These are phyloP conservation scores for Arvicanthis niloticus DNA, from an alignment of 2,113 vertebrate species.

Conservation along the genomic window DNA sequence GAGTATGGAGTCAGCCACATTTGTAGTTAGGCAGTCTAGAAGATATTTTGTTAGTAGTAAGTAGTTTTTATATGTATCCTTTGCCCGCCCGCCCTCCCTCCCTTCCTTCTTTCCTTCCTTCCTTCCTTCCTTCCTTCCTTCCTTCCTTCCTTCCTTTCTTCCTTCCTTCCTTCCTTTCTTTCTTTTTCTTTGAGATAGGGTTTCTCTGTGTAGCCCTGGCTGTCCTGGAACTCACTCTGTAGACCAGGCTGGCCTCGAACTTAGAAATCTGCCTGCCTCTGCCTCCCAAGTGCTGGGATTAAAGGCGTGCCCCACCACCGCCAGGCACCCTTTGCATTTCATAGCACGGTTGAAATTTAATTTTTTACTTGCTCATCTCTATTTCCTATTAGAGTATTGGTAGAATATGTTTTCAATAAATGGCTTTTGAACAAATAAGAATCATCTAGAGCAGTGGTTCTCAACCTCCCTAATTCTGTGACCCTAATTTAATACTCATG, in stretches of 20 bases:
- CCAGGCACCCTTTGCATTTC: not conserved
- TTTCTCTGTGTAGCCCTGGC: too few species aligned
- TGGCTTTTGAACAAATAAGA: constrained; percentile 40
- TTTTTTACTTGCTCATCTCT: not conserved
- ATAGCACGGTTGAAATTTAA: constrained; percentile 2
- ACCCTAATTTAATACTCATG: not conserved
- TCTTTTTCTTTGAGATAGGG: too few species aligned
- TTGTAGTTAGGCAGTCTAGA: constrained; percentile 48
- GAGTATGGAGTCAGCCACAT: not conserved
- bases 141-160: too few species aligned
- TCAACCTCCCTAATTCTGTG: not conserved
- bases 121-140: too few species aligned
- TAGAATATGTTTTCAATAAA: constrained; percentile 31
- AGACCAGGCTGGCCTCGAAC: too few species aligned
- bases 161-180: too few species aligned
- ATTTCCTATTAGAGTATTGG: constrained; percentile 18
- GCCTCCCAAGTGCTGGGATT: too few species aligned
- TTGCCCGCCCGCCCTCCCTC: too few species aligned
- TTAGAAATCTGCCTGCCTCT: too few species aligned
- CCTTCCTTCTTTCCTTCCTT: too few species aligned
- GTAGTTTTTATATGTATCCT: not conserved
- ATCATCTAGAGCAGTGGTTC: not conserved
- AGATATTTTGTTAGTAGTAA: constrained; percentile 37
- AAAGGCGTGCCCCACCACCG: too few species aligned
- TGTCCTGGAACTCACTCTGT: too few species aligned